A percentile compares a stretch with the other conserved stretches of the same genome.
These are phyloP conservation scores for Eulemur rufifrons DNA, from an alignment of 2,113 vertebrate species.

Conservation along the genomic window DNA sequence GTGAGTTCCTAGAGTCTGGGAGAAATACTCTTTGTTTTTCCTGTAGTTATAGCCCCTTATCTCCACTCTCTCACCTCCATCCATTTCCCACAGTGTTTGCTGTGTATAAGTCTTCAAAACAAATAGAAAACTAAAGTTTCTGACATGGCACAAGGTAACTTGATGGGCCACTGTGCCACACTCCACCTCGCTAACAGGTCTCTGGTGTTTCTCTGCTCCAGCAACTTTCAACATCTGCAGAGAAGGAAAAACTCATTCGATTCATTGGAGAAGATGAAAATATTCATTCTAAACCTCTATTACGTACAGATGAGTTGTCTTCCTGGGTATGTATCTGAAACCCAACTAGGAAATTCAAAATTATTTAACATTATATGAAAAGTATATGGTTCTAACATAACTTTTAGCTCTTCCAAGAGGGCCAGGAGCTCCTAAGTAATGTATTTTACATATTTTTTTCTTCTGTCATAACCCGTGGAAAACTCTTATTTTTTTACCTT, in stretches of 20 bases:
- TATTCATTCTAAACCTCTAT: constrained; percentile 83
- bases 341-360: neutral
- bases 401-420: neutral
- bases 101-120: neutral
- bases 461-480: neutral
- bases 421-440: neutral
- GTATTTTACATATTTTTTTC: neutral
- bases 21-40: neutral
- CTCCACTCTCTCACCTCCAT: too few species aligned
- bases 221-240: neutral
- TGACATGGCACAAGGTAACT: neutral
- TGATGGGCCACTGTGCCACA: neutral
- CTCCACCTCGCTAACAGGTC: neutral
- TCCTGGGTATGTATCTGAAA: constrained; percentile 81
- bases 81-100: neutral
- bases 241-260: constrained; percentile 73
- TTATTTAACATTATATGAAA: neutral
- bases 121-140: neutral
- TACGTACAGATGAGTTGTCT: constrained; percentile 65
- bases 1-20: neutral
- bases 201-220: neutral
- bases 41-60: neutral
- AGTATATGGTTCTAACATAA: neutral
- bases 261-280: constrained; percentile 85
- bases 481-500: neutral